A percentile compares a stretch with the other conserved stretches of the same genome.
Conservation (phyloP, 2,113 vertebrate species). For the Pedionomus torquatus region DNA sequence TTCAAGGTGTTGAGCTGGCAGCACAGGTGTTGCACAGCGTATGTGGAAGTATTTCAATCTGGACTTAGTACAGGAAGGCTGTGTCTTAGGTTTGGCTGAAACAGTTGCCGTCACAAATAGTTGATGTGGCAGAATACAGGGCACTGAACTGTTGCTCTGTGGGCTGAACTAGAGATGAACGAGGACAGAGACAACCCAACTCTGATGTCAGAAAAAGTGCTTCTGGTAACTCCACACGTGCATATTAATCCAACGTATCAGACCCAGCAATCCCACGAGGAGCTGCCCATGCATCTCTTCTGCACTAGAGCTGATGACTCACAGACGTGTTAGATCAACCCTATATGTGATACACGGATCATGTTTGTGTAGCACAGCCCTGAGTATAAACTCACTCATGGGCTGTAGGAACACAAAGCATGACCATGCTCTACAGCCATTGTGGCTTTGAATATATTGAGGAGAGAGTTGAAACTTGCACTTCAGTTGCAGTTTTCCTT, state of each 20-base stretch:
- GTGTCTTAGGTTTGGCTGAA: background rate
- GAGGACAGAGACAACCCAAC: background rate
- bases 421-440: background rate
- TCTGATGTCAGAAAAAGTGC: too few relatives aligned
- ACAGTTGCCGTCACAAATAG: background rate
- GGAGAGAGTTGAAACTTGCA: background rate
- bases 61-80: background rate
- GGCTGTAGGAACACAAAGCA: background rate
- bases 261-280: background rate
- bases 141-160: background rate
- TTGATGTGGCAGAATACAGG: background rate
- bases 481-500: background rate
- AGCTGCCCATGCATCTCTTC: background rate
- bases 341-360: accelerated
- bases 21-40: background rate
- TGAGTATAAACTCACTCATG: accelerated
- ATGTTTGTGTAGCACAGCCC: background rate
- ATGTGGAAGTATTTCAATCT: background rate
- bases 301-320: background rate
- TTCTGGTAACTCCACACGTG: accelerated
- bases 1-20: background rate
- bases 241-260: background rate
- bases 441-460: background rate
- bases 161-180: background rate
- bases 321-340: background rate